Evolutionary conservation across 2,797 vertebrate genomes (phyloP).

Genomic region (Chelmon rostratus): DNA sequence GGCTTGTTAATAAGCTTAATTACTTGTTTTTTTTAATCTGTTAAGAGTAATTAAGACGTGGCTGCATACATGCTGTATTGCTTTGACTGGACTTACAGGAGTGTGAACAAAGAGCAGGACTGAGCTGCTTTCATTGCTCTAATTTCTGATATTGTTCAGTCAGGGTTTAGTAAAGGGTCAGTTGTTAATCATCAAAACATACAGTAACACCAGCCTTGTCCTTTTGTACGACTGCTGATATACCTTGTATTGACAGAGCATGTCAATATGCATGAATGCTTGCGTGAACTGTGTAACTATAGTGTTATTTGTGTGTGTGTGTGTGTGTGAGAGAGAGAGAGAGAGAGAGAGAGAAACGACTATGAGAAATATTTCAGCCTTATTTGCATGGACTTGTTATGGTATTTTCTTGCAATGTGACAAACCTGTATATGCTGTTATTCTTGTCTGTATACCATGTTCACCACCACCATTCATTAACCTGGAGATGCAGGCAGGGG

Average conservation of each 20-base stretch:
- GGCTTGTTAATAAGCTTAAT: neutral
- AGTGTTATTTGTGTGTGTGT: neutral
- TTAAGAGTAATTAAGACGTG: neutral
- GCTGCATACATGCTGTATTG: too few relatives aligned
- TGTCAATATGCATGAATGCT: slow-evolving; percentile 33
- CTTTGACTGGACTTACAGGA: too few relatives aligned
- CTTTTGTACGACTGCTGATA: slow-evolving; percentile 17
- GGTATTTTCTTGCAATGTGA: too few relatives aligned
- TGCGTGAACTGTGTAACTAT: slow-evolving; percentile 27
- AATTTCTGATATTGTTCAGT: too few relatives aligned
- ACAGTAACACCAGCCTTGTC: slow-evolving; percentile 27
- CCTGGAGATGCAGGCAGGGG: neutral
- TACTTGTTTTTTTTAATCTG: too few relatives aligned
- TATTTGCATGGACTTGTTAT: slow-evolving; percentile 31
- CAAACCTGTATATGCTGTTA: slow-evolving; percentile 2
- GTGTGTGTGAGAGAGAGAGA: too few relatives aligned
- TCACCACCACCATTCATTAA: neutral
- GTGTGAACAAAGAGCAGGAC: too few relatives aligned
- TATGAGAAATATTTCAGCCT: slow-evolving; percentile 9
- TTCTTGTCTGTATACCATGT: slow-evolving; percentile 15
- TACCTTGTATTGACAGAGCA: slow-evolving; percentile 27
- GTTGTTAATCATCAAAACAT: neutral
- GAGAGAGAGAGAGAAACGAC: neutral
- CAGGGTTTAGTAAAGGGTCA: too few relatives aligned
- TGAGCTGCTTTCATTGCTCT: too few relatives aligned